Percentiles rank a stretch among this genome's conserved stretches.
Conservation (phyloP, 1,140 invertebrate genomes). For the Hyphantria cunea region DNA sequence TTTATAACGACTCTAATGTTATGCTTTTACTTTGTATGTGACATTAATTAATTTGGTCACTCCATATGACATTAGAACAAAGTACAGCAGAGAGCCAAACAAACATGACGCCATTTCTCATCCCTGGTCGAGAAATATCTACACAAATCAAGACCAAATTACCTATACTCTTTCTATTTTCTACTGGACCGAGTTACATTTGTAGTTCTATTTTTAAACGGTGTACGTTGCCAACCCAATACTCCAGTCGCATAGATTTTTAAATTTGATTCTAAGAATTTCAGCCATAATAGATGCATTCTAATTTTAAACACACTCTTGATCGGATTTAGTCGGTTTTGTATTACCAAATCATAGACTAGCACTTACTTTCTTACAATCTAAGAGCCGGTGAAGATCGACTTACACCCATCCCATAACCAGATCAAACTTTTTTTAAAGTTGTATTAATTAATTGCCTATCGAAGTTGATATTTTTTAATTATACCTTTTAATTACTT, state of each 20-base stretch:
- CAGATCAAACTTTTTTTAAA: too few relatives aligned
- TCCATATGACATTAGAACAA: neutral
- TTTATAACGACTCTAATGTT: slow-evolving; percentile 2
- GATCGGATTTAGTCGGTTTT: neutral
- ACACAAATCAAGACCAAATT: slow-evolving; percentile 34
- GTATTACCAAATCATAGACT: neutral
- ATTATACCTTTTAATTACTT: too few relatives aligned
- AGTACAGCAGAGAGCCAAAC: neutral
- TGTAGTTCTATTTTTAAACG: slow-evolving; percentile 49
- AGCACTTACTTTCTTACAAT: too few relatives aligned
- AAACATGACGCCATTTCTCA: slow-evolving; percentile 10
- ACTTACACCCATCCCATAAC: too few relatives aligned
- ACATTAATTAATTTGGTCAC: neutral
- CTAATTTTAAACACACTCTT: too few relatives aligned
- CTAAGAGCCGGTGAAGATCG: too few relatives aligned
- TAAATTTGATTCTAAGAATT: slow-evolving; percentile 3
- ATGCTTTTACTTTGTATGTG: neutral
- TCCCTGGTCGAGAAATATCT: slow-evolving; percentile 1
- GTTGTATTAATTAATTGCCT: too few relatives aligned
- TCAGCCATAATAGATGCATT: neutral
- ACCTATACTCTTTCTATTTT: slow-evolving; percentile 53
- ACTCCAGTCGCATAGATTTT: slow-evolving; percentile 26
- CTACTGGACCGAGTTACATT: slow-evolving; percentile 40
- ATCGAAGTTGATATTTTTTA: too few relatives aligned
- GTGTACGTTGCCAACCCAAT: slow-evolving; percentile 51